Evolutionary conservation across 2,797 vertebrate genomes (phyloP).

Genomic region (Peromyscus eremicus): DNA sequence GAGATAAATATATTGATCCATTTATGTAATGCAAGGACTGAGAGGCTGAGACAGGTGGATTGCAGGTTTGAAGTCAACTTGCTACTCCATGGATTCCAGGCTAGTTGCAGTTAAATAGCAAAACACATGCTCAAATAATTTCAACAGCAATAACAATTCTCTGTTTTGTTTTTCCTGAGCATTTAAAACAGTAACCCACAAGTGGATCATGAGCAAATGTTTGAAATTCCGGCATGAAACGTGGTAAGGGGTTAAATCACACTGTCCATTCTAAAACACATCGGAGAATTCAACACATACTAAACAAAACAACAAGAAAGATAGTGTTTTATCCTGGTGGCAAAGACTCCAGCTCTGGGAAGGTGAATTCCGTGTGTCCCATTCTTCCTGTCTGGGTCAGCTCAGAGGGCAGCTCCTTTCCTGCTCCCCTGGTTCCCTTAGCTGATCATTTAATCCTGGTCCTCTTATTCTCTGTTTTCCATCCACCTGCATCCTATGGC

Average conservation of each 20-base stretch:
- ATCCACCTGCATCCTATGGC: neutral
- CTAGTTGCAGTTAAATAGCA: too few species aligned
- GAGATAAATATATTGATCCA: neutral
- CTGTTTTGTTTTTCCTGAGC: slow-evolving; percentile 7
- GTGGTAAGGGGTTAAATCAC: neutral
- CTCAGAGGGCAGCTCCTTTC: neutral
- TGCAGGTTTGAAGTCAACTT: neutral
- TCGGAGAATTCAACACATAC: neutral
- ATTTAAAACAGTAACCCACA: slow-evolving; percentile 11
- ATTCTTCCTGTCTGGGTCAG: neutral
- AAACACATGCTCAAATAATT: neutral
- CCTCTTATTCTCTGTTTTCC: neutral
- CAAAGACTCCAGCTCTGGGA: slow-evolving; percentile 18
- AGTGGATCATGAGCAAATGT: neutral
- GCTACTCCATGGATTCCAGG: neutral
- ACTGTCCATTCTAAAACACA: neutral
- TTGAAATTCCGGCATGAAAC: slow-evolving; percentile 62
- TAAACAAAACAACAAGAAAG: neutral
- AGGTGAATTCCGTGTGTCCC: neutral
- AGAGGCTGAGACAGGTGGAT: too few species aligned
- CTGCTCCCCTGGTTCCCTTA: neutral
- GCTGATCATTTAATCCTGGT: slow-evolving; percentile 22
- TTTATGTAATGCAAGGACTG: neutral
- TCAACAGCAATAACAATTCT: neutral
- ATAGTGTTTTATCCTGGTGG: neutral